These are phyloP conservation scores for Pomacea maculata DNA, from an alignment of 1,140 invertebrate species.

Conservation along the genomic window DNA sequence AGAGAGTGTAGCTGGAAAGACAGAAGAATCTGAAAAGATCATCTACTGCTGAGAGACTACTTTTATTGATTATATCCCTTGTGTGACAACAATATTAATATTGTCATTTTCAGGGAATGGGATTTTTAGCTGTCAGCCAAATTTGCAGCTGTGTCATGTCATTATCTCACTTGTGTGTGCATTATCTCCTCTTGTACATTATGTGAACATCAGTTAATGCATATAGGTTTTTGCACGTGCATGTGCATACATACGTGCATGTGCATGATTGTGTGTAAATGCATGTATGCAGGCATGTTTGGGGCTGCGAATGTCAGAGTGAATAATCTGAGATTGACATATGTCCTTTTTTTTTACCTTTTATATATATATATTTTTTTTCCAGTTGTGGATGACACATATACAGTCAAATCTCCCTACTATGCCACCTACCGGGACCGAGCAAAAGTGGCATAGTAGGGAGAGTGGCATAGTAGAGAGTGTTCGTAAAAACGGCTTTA, in stretches of 20 bases:
- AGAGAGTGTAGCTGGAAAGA: not conserved
- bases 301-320: not conserved
- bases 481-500: no score
- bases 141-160: not conserved
- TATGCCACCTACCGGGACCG: no score
- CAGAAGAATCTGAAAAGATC: constrained; percentile 14
- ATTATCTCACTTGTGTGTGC: not conserved
- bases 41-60: constrained; percentile 16
- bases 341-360: not conserved
- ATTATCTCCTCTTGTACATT: no score
- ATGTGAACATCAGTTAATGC: no score
- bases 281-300: not conserved
- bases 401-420: no score
- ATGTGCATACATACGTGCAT: not conserved
- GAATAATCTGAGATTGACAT: not conserved
- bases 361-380: not conserved
- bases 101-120: not conserved
- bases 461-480: no score
- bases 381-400: not conserved
- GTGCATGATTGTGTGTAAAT: not conserved
- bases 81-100: not conserved
- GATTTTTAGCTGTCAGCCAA: not conserved
- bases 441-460: no score
- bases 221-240: not conserved
- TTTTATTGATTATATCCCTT: not conserved